Evolutionary conservation across 1,140 invertebrate genomes (phyloP), one percentile per base, ranked within the genome.

Genomic region (Formica exsecta): DNA sequence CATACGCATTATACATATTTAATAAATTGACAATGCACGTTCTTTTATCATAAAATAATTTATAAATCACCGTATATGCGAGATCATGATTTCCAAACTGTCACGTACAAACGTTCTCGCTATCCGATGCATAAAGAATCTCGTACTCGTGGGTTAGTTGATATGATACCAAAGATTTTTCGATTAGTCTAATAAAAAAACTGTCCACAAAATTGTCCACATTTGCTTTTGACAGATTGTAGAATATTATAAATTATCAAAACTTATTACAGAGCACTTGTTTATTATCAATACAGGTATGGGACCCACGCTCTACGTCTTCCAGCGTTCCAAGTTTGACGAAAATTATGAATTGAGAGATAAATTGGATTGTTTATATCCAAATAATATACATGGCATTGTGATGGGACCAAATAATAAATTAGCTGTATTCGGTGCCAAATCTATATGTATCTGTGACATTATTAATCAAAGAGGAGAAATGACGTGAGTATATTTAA

Each of bases 301-400:
- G 81, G 96, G 96, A 51, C 92, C 93, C 61, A 91, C 85, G 66
- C 80, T 96, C 13, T 89, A 95, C 68, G 71, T 96, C 54, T 94
- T 94, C 76, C 73, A 94, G 7, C 3, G 25, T 36, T 16, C 51
- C 11, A 59, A 59, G 13, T 5, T 13, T 19, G 16, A 2, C 7
- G 77, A 85, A 75, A 90, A 48, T 59, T 87, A 86, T 13, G 68
- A 93, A 80, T 85, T 95, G 19, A 73, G 94, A 38, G 19, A 70
- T n/a, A 94, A 94, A 90, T 81, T 92, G 73, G 71, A 94, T 74
- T 91, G 94, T 73, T 93, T 95, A 75, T 88, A 95, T 86, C 93
- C 94, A 1, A 93, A 95, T 86, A 95, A 95, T 91, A 95, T 96
- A 87, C 94, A 95, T 92, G 95, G 94, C 32, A 95, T 96, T 79